Base-by-base conservation (phyloP, 2,113 vertebrate genomes). In the Rhabdomys dilectus region DNA sequence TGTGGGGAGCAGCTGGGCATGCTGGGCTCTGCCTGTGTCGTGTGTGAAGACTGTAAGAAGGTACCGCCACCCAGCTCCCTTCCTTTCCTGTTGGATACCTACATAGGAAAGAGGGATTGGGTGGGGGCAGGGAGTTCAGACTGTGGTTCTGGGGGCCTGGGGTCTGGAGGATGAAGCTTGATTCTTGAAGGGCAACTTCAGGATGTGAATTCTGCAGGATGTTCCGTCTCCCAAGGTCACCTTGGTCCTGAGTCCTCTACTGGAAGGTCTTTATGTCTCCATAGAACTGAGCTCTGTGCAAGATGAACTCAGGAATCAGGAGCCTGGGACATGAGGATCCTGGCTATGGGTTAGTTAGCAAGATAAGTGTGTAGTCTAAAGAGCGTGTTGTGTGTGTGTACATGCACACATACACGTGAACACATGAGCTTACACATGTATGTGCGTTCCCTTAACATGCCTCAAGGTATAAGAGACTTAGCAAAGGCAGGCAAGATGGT, bases 31-130 rank as follows among this genome's bases (percentile, higher is more conserved):
- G 90, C 99, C 77, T 98, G 99, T 0, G 99, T 99, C 0, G 99
- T 99, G 92, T 99, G 99, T 11, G 99, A 99, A 72, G 99, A 99
- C 97, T 99, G 99, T 97, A 99, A 99, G 94, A 99, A 99, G 98
- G 99, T 99, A 98, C 97, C 51, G 0, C 3, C 1, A 0, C 31
- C 70, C 3, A 1, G 2, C 22, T 19, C 39, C 42, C 89, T 56
- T 36, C 34, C 17, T n/a, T 17, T 45, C 42, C 76, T 36, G 39
- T 12, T 6, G 29, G 17, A 26, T 19, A 60, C 76, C 8, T 13
- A 17, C 39, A 5, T 73, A 21, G 72, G 39, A 29, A 36, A 31
- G 87, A 42, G 53, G 16, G 26, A 10, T 21, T 7, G 10, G 88
- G 51, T 10, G 9, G 12, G 11, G 64, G 12, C 4, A 7, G 64